These are phyloP conservation scores for Prorops nasuta DNA, from an alignment of 1,140 invertebrate genomes.

Conservation along the genomic window DNA sequence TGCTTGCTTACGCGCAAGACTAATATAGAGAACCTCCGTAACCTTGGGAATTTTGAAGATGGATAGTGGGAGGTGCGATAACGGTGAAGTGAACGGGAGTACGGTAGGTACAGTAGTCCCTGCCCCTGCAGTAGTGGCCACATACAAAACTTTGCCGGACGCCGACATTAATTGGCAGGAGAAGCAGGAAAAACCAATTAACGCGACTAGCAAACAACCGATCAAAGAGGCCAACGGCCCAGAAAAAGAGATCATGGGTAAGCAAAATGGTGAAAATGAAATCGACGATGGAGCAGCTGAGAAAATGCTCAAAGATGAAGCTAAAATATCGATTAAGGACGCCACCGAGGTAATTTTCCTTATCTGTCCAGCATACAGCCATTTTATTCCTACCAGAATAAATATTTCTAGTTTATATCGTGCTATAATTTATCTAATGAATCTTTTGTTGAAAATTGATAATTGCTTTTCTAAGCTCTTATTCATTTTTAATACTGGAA, in stretches of 20 bases:
- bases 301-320: conserved; percentile 64
- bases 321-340: conserved; percentile 61
- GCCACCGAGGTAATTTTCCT: conserved; percentile 50
- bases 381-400: not conserved
- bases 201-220: conserved; percentile 5
- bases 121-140: conserved; percentile 31
- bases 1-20: too few relatives aligned
- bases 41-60: too few relatives aligned
- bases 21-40: too few relatives aligned
- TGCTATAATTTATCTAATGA: too few relatives aligned
- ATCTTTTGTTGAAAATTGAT: too few relatives aligned
- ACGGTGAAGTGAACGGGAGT: conserved; percentile 26
- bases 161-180: conserved; percentile 44
- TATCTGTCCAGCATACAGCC: not conserved
- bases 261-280: conserved; percentile 45
- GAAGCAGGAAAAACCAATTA: not conserved
- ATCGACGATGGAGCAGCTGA: conserved; percentile 64
- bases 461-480: too few relatives aligned
- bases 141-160: conserved; percentile 63
- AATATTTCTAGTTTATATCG: too few relatives aligned
- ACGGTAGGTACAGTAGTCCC: conserved; percentile 20
- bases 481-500: too few relatives aligned
- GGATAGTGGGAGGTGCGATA: conserved; percentile 34
- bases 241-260: conserved; percentile 49
- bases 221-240: too few relatives aligned